Evolutionary conservation across 2,888 invertebrate genomes (phyloP).

Genomic region (Drosophila neotestacea): DNA sequence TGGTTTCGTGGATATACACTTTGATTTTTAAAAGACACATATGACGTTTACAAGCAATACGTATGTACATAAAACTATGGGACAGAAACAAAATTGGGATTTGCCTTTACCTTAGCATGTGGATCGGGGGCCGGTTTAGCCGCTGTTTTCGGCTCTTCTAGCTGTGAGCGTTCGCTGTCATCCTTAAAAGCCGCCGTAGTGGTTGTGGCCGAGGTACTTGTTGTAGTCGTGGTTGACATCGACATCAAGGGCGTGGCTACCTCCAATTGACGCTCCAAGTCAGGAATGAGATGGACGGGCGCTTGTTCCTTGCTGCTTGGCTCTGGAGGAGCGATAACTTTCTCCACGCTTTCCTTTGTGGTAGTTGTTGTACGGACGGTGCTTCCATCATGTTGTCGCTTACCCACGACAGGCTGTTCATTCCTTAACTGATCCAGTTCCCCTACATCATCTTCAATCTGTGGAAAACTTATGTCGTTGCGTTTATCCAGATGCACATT

Average conservation of each 20-base stretch:
- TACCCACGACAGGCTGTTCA: slow-evolving; percentile 41
- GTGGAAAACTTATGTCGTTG: slow-evolving; percentile 54
- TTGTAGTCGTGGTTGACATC: slow-evolving; percentile 66
- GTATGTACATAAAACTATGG: slow-evolving; percentile 34
- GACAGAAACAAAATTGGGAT: slow-evolving; percentile 9
- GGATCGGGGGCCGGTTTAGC: slow-evolving; percentile 55
- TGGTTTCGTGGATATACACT: slow-evolving; percentile 79
- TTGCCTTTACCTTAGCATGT: slow-evolving; percentile 65
- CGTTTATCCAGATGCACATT: slow-evolving; percentile 36
- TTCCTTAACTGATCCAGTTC: slow-evolving; percentile 85
- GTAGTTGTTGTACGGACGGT: slow-evolving; percentile 64
- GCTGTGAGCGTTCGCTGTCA: slow-evolving; percentile 65
- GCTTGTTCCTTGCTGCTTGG: slow-evolving; percentile 32
- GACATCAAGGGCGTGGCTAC: slow-evolving; percentile 78
- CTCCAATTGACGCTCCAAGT: slow-evolving; percentile 82
- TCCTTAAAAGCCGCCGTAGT: slow-evolving; percentile 72
- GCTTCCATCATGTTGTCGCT: slow-evolving; percentile 59
- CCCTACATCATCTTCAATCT: slow-evolving; percentile 86
- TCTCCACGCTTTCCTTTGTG: slow-evolving; percentile 65
- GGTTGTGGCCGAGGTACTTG: slow-evolving; percentile 67
- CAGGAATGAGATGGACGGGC: slow-evolving; percentile 63
- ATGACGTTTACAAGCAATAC: slow-evolving; percentile 62
- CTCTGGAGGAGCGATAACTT: slow-evolving; percentile 60
- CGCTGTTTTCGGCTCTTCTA: slow-evolving; percentile 70
- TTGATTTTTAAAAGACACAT: slow-evolving; percentile 72